Conservation (phyloP, 2,113 vertebrate genomes). For the Eulemur rufifrons region DNA sequence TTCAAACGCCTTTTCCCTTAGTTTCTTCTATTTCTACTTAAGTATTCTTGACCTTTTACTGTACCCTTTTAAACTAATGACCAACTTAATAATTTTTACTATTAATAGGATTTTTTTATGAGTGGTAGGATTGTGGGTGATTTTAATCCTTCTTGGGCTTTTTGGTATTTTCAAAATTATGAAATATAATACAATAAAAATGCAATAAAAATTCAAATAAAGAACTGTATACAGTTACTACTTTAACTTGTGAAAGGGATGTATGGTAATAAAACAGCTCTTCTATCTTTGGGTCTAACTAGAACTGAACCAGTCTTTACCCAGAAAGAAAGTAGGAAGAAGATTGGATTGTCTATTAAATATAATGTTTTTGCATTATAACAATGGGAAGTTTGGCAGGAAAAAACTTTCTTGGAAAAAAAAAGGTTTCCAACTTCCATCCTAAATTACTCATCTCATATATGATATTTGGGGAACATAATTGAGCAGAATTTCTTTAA, state of each 20-base stretch:
- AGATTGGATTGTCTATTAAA: neutral
- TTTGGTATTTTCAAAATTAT: neutral
- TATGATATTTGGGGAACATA: constrained; percentile 74
- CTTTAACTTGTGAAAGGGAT: neutral
- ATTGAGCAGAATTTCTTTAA: constrained; percentile 79
- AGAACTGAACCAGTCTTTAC: constrained; percentile 37
- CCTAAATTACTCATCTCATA: constrained; percentile 59
- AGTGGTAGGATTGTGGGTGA: neutral
- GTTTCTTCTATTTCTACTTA: neutral
- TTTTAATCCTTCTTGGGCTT: constrained; percentile 29
- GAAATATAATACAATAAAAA: neutral
- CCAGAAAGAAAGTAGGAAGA: constrained; percentile 18
- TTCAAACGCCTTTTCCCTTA: neutral
- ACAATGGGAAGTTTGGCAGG: constrained; percentile 19
- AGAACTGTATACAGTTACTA: neutral
- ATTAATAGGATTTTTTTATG: neutral
- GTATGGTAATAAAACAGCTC: neutral
- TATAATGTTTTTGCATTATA: neutral
- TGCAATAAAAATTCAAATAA: constrained; percentile 23
- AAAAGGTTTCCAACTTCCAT: constrained; percentile 64
- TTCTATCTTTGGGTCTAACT: neutral
- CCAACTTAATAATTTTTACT: neutral
- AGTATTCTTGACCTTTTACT: neutral
- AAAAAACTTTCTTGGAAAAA: constrained; percentile 48
- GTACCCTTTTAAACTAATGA: neutral